phyloP scores from a whole-genome alignment of 2,113 vertebrate genomes.

The Glareola pratincola region DNA sequence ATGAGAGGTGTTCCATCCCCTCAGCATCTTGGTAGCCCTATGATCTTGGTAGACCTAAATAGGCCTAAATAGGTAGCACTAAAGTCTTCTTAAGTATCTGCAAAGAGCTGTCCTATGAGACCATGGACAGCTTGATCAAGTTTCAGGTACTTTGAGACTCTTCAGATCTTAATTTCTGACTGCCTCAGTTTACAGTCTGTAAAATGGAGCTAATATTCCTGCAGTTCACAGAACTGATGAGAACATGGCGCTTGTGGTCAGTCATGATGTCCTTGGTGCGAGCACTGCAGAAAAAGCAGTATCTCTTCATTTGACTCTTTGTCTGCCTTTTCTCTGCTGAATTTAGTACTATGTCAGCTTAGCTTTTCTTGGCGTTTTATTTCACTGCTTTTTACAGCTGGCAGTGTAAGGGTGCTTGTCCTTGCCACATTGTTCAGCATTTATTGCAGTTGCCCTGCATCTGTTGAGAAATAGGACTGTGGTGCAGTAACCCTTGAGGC shows the following conservation, averaged over 20 bases:
- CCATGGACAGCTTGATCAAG: too few species aligned
- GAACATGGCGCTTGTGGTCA: not conserved
- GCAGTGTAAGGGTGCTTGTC: not conserved
- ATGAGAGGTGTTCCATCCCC: too few species aligned
- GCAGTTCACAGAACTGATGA: not conserved
- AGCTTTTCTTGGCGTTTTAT: not conserved
- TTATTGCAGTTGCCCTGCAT: not conserved
- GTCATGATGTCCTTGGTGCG: not conserved
- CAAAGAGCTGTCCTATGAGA: too few species aligned
- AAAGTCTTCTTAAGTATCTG: too few species aligned
- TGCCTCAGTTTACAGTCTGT: not conserved
- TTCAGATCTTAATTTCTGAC: not conserved
- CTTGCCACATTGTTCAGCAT: not conserved
- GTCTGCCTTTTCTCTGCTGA: not conserved
- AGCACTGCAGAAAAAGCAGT: not conserved
- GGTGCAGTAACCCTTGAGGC: not conserved
- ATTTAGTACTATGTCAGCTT: not conserved
- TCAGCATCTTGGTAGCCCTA: too few species aligned
- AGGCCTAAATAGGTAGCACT: too few species aligned
- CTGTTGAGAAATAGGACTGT: not conserved
- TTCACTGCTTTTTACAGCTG: not conserved
- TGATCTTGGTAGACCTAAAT: too few species aligned
- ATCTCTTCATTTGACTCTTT: not conserved
- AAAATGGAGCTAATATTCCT: not conserved
- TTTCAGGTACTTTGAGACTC: not conserved